Evolutionary conservation across 2,113 vertebrate species (phyloP).

Genomic region (Myanophis thanlyinensis): DNA sequence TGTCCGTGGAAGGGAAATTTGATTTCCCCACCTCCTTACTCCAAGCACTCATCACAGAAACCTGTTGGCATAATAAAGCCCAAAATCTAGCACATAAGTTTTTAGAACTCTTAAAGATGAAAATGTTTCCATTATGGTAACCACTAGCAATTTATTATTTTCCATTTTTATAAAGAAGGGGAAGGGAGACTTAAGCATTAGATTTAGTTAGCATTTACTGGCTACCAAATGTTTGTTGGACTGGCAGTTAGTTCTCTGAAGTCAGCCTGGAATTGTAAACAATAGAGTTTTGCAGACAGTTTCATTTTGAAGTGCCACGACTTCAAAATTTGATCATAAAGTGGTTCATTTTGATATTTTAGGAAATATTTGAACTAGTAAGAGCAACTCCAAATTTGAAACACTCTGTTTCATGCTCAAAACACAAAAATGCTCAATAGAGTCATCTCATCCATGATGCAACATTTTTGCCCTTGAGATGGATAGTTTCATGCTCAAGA

Average conservation of each 20-base stretch:
- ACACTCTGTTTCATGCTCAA: background rate
- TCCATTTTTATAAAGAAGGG: background rate
- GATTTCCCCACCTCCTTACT: background rate
- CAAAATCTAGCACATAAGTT: background rate
- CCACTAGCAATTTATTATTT: background rate
- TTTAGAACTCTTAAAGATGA: background rate
- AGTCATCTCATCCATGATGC: background rate
- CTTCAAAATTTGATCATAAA: background rate
- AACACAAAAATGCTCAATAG: background rate
- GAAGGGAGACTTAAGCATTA: background rate
- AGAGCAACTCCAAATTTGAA: background rate
- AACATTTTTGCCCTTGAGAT: background rate
- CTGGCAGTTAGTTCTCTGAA: background rate
- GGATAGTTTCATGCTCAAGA: background rate
- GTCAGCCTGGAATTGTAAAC: background rate
- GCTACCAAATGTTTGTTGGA: background rate
- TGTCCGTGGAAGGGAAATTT: background rate
- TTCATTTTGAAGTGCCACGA: background rate
- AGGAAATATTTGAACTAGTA: background rate
- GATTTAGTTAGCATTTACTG: background rate
- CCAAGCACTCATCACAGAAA: background rate
- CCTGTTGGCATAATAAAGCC: background rate
- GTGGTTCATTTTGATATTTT: background rate
- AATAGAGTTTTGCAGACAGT: background rate
- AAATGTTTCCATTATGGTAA: background rate